phyloP scores from a whole-genome alignment of 1,140 invertebrate genomes.

The Aphaenogaster ashmeadi region DNA sequence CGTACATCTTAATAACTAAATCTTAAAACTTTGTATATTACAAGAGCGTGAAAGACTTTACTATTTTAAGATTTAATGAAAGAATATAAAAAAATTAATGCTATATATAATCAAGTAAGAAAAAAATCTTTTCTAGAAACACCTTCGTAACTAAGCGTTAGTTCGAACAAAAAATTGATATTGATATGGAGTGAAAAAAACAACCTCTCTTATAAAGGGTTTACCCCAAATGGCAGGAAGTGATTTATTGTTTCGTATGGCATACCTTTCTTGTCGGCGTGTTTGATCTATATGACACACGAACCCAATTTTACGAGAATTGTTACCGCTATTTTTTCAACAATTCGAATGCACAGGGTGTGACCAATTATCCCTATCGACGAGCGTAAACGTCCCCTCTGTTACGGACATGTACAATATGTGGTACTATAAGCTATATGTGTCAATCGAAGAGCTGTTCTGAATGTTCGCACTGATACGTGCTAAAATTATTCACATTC shows the following conservation, averaged over 20 bases:
- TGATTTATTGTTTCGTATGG: conserved; percentile 25
- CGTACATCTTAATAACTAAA: neutral
- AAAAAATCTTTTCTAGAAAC: neutral
- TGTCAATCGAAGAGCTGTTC: conserved; percentile 28
- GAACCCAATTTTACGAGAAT: conserved; percentile 11
- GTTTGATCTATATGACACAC: conserved; percentile 33
- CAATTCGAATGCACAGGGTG: neutral
- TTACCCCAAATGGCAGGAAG: neutral
- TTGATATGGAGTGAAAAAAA: neutral
- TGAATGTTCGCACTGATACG: neutral
- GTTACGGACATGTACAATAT: neutral
- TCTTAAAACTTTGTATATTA: neutral
- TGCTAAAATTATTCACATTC: conserved; percentile 13
- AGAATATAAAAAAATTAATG: neutral
- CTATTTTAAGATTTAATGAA: neutral
- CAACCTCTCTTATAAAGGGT: neutral
- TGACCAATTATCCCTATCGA: conserved; percentile 35
- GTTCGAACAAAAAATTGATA: neutral
- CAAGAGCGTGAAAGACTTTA: neutral
- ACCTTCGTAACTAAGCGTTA: neutral
- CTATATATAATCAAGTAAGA: neutral
- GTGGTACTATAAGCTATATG: neutral
- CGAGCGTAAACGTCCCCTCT: conserved; percentile 13
- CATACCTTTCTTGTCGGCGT: neutral
- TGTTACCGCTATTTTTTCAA: conserved; percentile 21